Evolutionary conservation across 2,888 invertebrate species (phyloP).

Genomic region (Reticulitermes lucifugus): DNA sequence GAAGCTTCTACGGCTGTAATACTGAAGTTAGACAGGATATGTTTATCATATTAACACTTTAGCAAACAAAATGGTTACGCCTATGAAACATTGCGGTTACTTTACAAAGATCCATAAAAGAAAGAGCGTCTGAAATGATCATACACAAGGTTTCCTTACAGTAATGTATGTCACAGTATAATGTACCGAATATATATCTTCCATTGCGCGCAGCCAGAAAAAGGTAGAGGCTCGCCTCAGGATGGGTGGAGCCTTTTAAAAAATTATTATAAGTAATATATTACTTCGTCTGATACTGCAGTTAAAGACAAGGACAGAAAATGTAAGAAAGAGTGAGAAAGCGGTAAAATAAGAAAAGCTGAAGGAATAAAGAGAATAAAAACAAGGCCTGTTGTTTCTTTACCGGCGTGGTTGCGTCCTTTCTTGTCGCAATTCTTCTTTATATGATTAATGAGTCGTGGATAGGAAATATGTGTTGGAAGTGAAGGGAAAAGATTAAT

Average conservation of each 20-base stretch:
- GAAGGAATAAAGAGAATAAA: background rate
- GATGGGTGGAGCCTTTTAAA: slow-evolving; percentile 32
- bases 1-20: background rate
- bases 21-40: background rate
- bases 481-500: slow-evolving; percentile 50
- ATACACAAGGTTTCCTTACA: background rate
- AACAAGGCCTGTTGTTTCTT: slow-evolving; percentile 22
- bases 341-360: background rate
- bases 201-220: slow-evolving; percentile 12
- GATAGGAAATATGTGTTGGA: slow-evolving; percentile 51
- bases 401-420: background rate
- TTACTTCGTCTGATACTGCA: background rate
- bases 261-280: slow-evolving; percentile 35
- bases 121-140: background rate
- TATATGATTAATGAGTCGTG: slow-evolving; percentile 40
- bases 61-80: slow-evolving; percentile 16
- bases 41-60: background rate
- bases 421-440: slow-evolving; percentile 22
- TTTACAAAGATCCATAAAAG: background rate
- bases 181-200: slow-evolving; percentile 16
- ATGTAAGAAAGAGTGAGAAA: background rate
- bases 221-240: background rate
- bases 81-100: slow-evolving; percentile 1
- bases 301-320: background rate
- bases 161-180: background rate